Percentiles rank a stretch among this genome's conserved stretches.
Evolutionary conservation across 1,140 invertebrate genomes (phyloP).

Genomic region (Manduca sexta): DNA sequence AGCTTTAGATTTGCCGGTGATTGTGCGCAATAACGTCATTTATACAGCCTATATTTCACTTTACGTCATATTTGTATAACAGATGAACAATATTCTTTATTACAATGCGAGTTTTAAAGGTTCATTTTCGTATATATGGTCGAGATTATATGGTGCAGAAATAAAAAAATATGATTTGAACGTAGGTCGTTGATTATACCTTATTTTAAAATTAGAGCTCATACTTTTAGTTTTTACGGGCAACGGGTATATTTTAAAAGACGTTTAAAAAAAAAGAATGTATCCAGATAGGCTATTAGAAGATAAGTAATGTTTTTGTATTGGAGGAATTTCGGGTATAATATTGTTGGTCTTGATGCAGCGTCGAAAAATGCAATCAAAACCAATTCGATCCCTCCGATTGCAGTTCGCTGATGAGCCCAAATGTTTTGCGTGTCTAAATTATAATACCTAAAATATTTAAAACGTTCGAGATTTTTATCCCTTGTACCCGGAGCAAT

Average conservation of each 20-base stretch:
- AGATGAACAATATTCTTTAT: too few relatives aligned
- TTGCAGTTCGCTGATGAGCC: constrained; percentile 32
- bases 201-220: constrained; percentile 4
- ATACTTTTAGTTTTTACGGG: background rate
- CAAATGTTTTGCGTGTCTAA: constrained; percentile 36
- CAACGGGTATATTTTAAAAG: background rate
- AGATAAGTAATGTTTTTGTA: constrained; percentile 3
- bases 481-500: constrained; percentile 41
- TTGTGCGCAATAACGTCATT: too few relatives aligned
- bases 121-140: too few relatives aligned
- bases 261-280: constrained; percentile 4
- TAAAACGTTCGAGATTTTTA: constrained; percentile 36
- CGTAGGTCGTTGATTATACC: background rate
- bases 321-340: constrained; percentile 1
- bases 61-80: too few relatives aligned
- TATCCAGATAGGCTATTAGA: constrained; percentile 1
- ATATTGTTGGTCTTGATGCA: constrained; percentile 1
- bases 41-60: too few relatives aligned
- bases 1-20: too few relatives aligned
- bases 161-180: too few relatives aligned
- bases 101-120: too few relatives aligned
- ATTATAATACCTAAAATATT: constrained; percentile 36
- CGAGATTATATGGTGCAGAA: too few relatives aligned
- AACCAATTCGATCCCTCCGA: constrained; percentile 21
- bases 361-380: constrained; percentile 9